phyloP scores from a whole-genome alignment of 2,797 vertebrate species.

The Columba guinea region DNA sequence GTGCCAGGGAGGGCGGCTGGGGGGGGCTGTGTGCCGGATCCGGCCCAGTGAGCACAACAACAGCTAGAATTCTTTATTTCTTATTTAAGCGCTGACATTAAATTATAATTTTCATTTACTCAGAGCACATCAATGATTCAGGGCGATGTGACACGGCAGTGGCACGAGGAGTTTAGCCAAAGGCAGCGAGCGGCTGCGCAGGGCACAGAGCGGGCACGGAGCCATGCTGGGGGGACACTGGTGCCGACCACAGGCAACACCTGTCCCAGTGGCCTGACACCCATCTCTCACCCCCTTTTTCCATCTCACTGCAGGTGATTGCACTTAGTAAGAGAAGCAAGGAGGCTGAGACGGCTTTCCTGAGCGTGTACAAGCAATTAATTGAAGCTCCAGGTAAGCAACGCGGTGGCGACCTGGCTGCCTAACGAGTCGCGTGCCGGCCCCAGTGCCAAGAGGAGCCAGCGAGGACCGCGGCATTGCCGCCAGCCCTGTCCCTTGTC shows the following conservation, averaged over 20 bases:
- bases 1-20: fast-evolving
- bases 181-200: not conserved
- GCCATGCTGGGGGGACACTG: fast-evolving
- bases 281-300: not conserved
- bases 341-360: slow-evolving; percentile 96
- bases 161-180: not conserved
- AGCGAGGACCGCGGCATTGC: not conserved
- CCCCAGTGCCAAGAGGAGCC: not conserved
- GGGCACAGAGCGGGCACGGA: not conserved
- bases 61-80: slow-evolving; percentile 57
- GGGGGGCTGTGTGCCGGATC: not conserved
- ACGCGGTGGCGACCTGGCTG: slow-evolving; percentile 14
- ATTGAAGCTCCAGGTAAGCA: slow-evolving; percentile 95
- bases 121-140: slow-evolving; percentile 64
- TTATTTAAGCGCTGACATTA: slow-evolving; percentile 68
- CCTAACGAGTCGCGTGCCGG: not conserved
- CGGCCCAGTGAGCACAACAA: not conserved
- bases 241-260: fast-evolving
- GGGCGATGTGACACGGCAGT: not conserved
- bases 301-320: slow-evolving; percentile 87
- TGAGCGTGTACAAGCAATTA: slow-evolving; percentile 95
- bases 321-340: slow-evolving; percentile 96
- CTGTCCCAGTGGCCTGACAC: fast-evolving
- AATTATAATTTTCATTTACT: slow-evolving; percentile 74
- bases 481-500: not conserved